Conservation (phyloP, 2,797 vertebrate species). For the Bovichtus variegatus region DNA sequence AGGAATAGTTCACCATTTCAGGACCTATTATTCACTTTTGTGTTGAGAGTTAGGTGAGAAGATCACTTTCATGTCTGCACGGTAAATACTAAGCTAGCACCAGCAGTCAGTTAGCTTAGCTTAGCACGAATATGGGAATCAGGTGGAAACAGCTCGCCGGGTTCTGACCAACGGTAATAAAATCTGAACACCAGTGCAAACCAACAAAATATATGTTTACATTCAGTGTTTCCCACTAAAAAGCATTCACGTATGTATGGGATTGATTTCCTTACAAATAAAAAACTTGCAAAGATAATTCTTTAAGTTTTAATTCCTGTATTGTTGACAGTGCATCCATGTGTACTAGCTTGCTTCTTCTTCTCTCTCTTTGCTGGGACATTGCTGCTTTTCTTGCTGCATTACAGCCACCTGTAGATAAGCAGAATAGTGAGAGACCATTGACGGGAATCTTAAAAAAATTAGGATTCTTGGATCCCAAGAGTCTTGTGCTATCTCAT, state of each 20-base stretch:
- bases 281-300: neutral
- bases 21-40: neutral
- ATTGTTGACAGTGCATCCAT: neutral
- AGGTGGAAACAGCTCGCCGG: neutral
- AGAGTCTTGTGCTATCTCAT: neutral
- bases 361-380: neutral
- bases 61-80: neutral
- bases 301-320: neutral
- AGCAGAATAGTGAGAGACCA: neutral
- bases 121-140: neutral
- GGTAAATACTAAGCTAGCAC: too few relatives aligned
- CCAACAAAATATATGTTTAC: neutral
- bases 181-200: neutral
- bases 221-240: neutral
- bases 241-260: neutral
- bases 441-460: neutral
- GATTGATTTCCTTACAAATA: neutral
- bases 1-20: neutral
- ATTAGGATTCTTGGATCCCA: neutral
- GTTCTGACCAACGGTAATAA: neutral
- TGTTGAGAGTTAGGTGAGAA: neutral
- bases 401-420: neutral
- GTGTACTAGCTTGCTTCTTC: too few relatives aligned
- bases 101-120: neutral
- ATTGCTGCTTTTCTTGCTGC: neutral